Base-by-base conservation (phyloP, 2,888 invertebrate species). In the Pristionchus mayeri region DNA sequence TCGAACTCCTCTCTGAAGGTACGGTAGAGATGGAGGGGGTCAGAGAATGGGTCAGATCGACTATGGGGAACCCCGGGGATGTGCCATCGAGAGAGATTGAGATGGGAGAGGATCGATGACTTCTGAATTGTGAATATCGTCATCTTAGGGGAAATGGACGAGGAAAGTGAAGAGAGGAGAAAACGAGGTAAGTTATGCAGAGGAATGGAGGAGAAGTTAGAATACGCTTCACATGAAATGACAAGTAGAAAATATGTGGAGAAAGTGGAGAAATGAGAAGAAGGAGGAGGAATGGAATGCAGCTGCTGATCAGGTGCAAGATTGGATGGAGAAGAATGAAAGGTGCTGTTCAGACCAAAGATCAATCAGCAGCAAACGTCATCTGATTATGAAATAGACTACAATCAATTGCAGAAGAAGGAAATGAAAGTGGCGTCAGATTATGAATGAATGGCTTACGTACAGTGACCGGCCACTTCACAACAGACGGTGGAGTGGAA, bases 201-300 rank as follows among this genome's bases (percentile, higher is more conserved):
- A 76, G 24, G 48, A 50, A 76, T 50, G 76, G 67, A 67, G 21
- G 76, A 27, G 48, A 76, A 50, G 30, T 50, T 76, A 76, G 76
- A 34, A 44, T 27, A 50, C 50, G 44, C 48, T 76, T 76, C 48
- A 50, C 7, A 34, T 76, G 76, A n/a, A n/a, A 76, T 34, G 48
- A 48, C 27, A 48, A 76, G 50, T 27, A 48, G 76, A 48, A 50
- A 76, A 27, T 76, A 50, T 30, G 18, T 85, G 85, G 84, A 84
- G 85, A 87, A 84, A 86, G 30, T 48, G 85, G 84, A 82, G 63
- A 57, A 80, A 82, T 54, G 76, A 52, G 27, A 30, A 24, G 75
- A 84, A 60, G 44, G 86, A 85, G 86, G 84, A 82, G 71, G 84
- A 82, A 76, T 83, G 81, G 82, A 44, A 34, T 27, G 67, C 54